A percentile compares a stretch with the other conserved stretches of the same genome.
Conservation (phyloP, 1,140 invertebrate genomes). For the Penaeus indicus region DNA sequence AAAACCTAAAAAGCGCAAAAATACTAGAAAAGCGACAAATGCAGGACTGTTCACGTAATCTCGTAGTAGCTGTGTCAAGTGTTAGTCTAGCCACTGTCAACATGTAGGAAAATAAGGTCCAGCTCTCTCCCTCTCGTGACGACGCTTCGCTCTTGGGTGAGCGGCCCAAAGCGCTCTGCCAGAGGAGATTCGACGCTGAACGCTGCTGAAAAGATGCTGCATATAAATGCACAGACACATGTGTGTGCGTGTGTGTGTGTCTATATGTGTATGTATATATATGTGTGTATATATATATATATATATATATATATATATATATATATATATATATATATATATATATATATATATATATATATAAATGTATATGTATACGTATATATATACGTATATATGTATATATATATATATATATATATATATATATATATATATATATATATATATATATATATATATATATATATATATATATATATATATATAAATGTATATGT, state of each 20-base stretch:
- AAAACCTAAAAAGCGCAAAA: too few species aligned
- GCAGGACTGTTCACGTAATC: too few species aligned
- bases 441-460: background rate
- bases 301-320: background rate
- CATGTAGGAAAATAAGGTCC: too few species aligned
- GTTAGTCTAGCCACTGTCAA: too few species aligned
- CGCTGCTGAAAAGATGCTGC: background rate
- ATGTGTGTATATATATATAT: background rate
- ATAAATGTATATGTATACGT: background rate
- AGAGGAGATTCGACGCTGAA: background rate
- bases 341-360: background rate
- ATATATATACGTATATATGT: background rate
- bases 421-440: background rate
- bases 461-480: background rate
- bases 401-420: background rate
- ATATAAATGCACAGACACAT: background rate
- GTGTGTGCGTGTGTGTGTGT: background rate
- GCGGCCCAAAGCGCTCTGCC: too few species aligned
- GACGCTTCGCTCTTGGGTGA: too few species aligned
- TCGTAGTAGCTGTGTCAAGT: too few species aligned
- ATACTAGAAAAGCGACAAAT: too few species aligned
- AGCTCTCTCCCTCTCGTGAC: too few species aligned
- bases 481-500: slow-evolving; percentile 18
- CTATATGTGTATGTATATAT: background rate
- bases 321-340: slow-evolving; percentile 10